Base-by-base conservation (phyloP, 2,797 vertebrate genomes). In the Percopsis omiscomaycus region DNA sequence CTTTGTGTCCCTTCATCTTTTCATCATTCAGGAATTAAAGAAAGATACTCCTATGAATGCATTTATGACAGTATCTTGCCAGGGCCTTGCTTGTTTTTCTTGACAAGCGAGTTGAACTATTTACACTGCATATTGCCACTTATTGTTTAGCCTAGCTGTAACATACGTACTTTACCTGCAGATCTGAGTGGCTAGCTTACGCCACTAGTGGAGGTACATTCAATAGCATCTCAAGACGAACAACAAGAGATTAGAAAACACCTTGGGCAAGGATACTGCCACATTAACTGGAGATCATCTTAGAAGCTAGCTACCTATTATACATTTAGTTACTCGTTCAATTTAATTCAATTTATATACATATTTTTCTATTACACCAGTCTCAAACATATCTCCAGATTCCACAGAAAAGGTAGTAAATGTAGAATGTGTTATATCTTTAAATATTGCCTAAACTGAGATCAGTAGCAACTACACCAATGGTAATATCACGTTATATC, bases 381-480 rank as follows among this genome's bases (percentile, higher is more conserved):
- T 80, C 5, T 37, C 32, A 60, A 42, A 37, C 48, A 70, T 15
- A 77, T 79, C 75, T 77, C 73, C 75, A 70, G 78, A 89, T 87
- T 88, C 71, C 81, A 83, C 69, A 84, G 78, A 86, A 84, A 48
- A 84, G 72, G 79, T 87, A 86, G 83, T 85, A 90, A 89, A 90
- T 86, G 88, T 64, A 80, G 76, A 85, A 85, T 58, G 83, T 74
- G 69, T 77, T 81, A 79, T 85, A 86, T 83, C 64, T 72, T 11
- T 73, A 78, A 88, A 89, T 87, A 88, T 75, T 85, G 85, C 80
- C 81, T 86, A 81, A 80, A 75, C 60, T 83, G 72, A 89, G 75
- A 91, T 86, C 86, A 89, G 83, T 85, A 86, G 81, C 86, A 84
- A 83, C 88, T 92, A 90, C 85, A 93, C 92, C 89, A 87, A 94